phyloP scores from a whole-genome alignment of 2,888 invertebrate species.

The Fabriciana adippe region DNA sequence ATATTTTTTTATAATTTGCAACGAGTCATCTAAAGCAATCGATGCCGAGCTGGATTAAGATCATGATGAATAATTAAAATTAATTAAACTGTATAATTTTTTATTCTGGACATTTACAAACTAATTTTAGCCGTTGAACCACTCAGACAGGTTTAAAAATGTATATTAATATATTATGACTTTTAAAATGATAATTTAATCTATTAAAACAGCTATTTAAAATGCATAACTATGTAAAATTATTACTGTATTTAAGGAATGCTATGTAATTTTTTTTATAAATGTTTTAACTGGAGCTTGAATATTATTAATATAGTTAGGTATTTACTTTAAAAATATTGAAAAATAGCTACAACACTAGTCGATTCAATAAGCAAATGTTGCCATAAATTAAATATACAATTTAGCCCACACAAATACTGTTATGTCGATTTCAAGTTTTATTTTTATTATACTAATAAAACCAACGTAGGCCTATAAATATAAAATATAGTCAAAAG shows the following conservation, averaged over 20 bases:
- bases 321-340: background rate
- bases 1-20: constrained; percentile 3
- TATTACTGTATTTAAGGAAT: background rate
- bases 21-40: too few relatives aligned
- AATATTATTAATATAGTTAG: background rate
- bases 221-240: background rate
- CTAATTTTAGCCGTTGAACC: background rate
- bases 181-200: constrained; percentile 16
- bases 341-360: background rate
- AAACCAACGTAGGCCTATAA: constrained; percentile 12
- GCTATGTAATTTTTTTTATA: background rate
- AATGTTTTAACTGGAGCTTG: background rate
- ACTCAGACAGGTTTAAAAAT: background rate
- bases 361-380: constrained; percentile 8
- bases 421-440: constrained; percentile 14
- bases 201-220: constrained; percentile 4
- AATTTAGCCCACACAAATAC: constrained; percentile 15
- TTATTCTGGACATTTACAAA: too few relatives aligned
- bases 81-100: too few relatives aligned
- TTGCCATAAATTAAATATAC: constrained; percentile 14
- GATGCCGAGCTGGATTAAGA: too few relatives aligned
- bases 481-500: constrained; percentile 1
- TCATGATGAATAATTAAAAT: too few relatives aligned
- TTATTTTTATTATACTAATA: constrained; percentile 14
- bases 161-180: background rate